Evolutionary conservation across 2,888 invertebrate genomes (phyloP), one percentile per base, ranked within the genome.

Genomic region (Meteorus colon): DNA sequence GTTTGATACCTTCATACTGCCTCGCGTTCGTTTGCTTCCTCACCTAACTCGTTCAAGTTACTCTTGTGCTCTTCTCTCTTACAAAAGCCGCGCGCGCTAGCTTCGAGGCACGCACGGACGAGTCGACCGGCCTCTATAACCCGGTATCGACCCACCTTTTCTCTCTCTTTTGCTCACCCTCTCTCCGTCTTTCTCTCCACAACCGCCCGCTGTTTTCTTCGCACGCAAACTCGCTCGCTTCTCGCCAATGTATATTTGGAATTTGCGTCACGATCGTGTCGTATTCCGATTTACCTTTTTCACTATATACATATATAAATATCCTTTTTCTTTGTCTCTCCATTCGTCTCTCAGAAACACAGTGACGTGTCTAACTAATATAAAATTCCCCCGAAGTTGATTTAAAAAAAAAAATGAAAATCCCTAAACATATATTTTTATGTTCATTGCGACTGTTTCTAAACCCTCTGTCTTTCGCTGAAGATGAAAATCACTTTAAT

Each of bases 201-300:
- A 37, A 72, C 62, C 63, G 72, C 62, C 63, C 72, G 48, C 55
- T 55, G 55, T 55, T 72, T 74, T 78, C 79, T 80, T 76, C 73
- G 55, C 78, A 77, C 80, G 78, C 77, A 79, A 80, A 74, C 79
- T 79, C 76, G 48, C 59, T 70, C 74, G 74, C 67, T 62, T 14
- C 73, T 70, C 76, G 73, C 79, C 72, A 69, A 79, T 78, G 73
- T 80, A 80, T 80, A 80, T 80, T 80, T 80, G 80, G 80, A 77
- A 80, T 80, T 80, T 80, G 73, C 80, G 80, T 80, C 80, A 80
- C 80, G 80, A 80, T 78, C 78, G 74, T 73, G 72, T 69, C 55
- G 27, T 72, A 72, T 63, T 63, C 63, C 72, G 72, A 72, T 72
- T 72, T 45, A 63, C 72, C 63, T 72, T 48, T 31, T 31, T 19